Percentiles rank a stretch among this genome's conserved stretches.
phyloP scores from a whole-genome alignment of 2,113 vertebrate species.

The Eleginops maclovinus region DNA sequence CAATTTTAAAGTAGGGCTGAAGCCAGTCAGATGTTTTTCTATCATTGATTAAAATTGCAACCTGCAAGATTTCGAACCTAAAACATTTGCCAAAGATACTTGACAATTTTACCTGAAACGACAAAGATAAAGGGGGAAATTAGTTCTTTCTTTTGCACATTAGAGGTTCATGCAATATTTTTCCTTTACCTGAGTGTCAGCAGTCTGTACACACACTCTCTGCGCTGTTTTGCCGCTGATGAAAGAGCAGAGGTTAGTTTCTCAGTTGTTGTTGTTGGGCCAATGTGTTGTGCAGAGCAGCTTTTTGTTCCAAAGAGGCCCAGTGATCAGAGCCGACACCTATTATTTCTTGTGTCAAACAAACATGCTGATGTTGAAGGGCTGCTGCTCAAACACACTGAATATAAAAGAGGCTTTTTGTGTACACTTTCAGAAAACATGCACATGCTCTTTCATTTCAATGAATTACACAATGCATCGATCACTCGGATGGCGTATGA shows the following conservation, averaged over 20 bases:
- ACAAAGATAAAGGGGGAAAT: not conserved
- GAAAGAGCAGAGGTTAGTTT: conserved; percentile 7
- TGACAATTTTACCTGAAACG: not conserved
- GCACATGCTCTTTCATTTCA: not conserved
- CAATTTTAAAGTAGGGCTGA: not conserved
- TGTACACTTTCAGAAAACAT: conserved; percentile 19
- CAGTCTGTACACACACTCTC: not conserved
- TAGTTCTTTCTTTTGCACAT: not conserved
- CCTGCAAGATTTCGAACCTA: not conserved
- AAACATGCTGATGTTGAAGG: conserved; percentile 50
- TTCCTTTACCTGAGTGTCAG: not conserved
- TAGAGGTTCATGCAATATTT: not conserved
- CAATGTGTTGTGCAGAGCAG: conserved; percentile 13
- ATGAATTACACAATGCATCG: not conserved
- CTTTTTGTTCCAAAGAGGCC: conserved; percentile 50
- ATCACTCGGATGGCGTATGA: not conserved
- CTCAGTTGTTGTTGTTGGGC: not conserved
- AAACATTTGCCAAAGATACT: not conserved
- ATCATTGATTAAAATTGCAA: not conserved
- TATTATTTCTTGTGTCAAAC: conserved; percentile 46
- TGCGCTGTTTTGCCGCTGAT: not conserved
- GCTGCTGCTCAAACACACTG: conserved; percentile 13
- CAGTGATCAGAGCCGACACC: conserved; percentile 19
- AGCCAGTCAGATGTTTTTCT: not conserved
- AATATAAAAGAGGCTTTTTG: conserved; percentile 10